Evolutionary conservation across 2,888 invertebrate species (phyloP).

Genomic region (Chloroclysta siterata): DNA sequence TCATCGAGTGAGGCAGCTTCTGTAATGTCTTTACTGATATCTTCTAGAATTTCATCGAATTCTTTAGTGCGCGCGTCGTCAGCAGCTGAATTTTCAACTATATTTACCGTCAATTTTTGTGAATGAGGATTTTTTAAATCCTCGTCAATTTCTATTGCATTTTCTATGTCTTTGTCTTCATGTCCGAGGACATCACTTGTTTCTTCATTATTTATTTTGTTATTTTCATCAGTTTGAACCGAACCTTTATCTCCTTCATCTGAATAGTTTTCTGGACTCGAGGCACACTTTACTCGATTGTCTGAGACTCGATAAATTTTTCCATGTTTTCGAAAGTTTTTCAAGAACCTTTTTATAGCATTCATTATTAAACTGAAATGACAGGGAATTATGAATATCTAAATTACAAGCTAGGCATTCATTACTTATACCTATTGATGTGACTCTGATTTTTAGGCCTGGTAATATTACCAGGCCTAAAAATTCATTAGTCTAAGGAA

Average conservation of each 20-base stretch:
- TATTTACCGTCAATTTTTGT: neutral
- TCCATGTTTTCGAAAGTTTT: constrained; percentile 3
- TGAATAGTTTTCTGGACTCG: neutral
- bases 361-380: constrained; percentile 15
- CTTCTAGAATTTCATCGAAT: constrained; percentile 28
- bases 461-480: no score
- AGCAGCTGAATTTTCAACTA: neutral
- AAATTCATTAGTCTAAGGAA: no score
- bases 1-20: constrained; percentile 23
- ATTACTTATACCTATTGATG: no score
- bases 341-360: constrained; percentile 8
- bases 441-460: no score
- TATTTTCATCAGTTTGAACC: neutral
- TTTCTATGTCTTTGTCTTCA: neutral
- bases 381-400: neutral
- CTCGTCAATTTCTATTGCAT: neutral
- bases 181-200: no score
- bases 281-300: neutral
- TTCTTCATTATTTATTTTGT: neutral
- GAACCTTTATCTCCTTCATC: neutral
- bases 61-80: constrained; percentile 1
- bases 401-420: no score
- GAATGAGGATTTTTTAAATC: neutral
- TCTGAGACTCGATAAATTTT: neutral
- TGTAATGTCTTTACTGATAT: constrained; percentile 14